These are phyloP conservation scores for Acipenser transmontanus DNA, from an alignment of 2,797 vertebrate genomes.

Conservation along the genomic window DNA sequence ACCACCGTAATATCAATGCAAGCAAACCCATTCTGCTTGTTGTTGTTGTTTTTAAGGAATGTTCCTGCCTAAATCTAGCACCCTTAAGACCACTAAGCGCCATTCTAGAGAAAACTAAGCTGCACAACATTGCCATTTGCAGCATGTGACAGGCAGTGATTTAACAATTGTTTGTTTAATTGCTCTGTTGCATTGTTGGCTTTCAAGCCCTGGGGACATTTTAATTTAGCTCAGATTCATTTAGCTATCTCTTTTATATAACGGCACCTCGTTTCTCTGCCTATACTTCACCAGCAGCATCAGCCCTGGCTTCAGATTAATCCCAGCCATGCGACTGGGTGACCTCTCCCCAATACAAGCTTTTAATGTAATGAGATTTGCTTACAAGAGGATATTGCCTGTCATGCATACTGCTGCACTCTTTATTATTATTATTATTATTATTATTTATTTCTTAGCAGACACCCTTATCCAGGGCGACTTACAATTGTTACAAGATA, in stretches of 20 bases:
- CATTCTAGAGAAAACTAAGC: conserved; percentile 16
- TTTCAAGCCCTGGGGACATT: conserved; percentile 33
- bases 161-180: conserved; percentile 51
- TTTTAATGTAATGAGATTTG: background rate
- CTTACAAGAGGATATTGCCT: background rate
- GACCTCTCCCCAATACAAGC: conserved; percentile 19
- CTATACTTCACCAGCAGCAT: background rate
- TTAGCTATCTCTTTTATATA: conserved; percentile 28
- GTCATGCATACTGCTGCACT: no score
- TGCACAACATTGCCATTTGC: conserved; percentile 26
- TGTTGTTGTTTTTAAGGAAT: no score
- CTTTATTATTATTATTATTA: no score
- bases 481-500: no score
- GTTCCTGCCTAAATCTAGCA: no score
- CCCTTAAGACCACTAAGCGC: background rate
- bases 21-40: no score
- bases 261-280: conserved; percentile 22
- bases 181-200: conserved; percentile 37
- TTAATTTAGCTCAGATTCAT: conserved; percentile 33
- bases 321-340: conserved; percentile 6
- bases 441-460: no score
- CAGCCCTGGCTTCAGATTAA: conserved; percentile 21
- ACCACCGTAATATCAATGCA: no score
- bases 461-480: no score
- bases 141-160: conserved; percentile 40